phyloP scores from a whole-genome alignment of 2,797 vertebrate genomes.

The Microctenopoma stevenorrisi region DNA sequence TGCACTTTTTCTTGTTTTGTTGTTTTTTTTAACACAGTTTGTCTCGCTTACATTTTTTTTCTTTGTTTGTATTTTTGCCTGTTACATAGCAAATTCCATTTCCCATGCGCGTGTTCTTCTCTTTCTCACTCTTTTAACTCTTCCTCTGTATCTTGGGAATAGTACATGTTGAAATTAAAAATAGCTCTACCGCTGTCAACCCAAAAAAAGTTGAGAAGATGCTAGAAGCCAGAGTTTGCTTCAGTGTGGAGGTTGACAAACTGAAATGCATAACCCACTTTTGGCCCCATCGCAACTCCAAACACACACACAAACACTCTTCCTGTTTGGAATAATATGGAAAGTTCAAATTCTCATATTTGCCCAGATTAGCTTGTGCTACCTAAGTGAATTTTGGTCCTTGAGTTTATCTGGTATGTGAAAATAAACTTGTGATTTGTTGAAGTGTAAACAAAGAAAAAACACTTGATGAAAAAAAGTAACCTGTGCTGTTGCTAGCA shows the following conservation, averaged over 20 bases:
- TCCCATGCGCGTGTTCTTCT: conserved; percentile 38
- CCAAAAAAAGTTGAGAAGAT: conserved; percentile 15
- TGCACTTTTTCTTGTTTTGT: conserved; percentile 11
- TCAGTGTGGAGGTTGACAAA: conserved; percentile 18
- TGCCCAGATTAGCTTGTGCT: not conserved
- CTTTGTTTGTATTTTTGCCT: conserved; percentile 54
- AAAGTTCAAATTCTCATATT: conserved; percentile 18
- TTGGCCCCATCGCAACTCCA: conserved; percentile 1
- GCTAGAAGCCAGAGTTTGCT: conserved; percentile 25
- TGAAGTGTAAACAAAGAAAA: too few species aligned
- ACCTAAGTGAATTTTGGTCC: conserved; percentile 24
- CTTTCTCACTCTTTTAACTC: conserved; percentile 11
- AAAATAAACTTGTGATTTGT: conserved; percentile 7
- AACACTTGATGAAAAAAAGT: too few species aligned
- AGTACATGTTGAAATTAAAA: conserved; percentile 69
- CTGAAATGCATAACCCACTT: conserved; percentile 35
- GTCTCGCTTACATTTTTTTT: conserved; percentile 51
- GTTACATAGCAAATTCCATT: conserved; percentile 43
- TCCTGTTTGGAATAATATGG: conserved; percentile 6
- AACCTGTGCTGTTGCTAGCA: not conserved
- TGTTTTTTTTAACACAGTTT: conserved; percentile 24
- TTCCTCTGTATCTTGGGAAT: conserved; percentile 30
- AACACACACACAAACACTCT: conserved; percentile 2
- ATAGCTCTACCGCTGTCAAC: conserved; percentile 47
- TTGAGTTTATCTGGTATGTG: conserved; percentile 27